These are phyloP conservation scores for Alviniconcha marisindica DNA, from an alignment of 1,140 invertebrate species.

Conservation along the genomic window DNA sequence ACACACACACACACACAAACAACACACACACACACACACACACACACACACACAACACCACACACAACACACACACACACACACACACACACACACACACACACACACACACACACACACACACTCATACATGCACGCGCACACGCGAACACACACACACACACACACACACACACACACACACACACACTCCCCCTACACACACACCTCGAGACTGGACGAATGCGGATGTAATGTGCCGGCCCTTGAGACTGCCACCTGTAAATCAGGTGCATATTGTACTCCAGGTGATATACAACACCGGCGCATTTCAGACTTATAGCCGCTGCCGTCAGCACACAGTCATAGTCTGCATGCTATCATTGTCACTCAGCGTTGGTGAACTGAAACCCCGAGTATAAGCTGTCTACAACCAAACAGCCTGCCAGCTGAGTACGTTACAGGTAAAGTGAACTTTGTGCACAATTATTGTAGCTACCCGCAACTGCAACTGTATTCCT, in stretches of 20 bases:
- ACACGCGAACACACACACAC: background rate
- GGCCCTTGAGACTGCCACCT: too few relatives aligned
- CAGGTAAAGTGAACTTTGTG: too few relatives aligned
- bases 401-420: too few relatives aligned
- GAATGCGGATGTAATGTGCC: too few relatives aligned
- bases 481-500: too few relatives aligned
- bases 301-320: background rate
- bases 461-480: too few relatives aligned
- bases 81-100: constrained; percentile 18
- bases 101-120: constrained; percentile 22
- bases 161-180: background rate
- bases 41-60: background rate
- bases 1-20: background rate
- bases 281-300: background rate
- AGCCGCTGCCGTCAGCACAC: too few relatives aligned
- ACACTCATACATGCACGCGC: background rate
- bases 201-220: background rate
- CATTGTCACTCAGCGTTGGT: too few relatives aligned
- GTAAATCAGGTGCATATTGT: background rate
- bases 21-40: constrained; percentile 6
- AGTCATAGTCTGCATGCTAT: background rate
- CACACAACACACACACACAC: background rate
- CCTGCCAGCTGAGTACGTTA: too few relatives aligned
- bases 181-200: background rate
- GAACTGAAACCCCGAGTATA: too few relatives aligned